phyloP scores from a whole-genome alignment of 2,888 invertebrate species.

The Aphodius granarius region DNA sequence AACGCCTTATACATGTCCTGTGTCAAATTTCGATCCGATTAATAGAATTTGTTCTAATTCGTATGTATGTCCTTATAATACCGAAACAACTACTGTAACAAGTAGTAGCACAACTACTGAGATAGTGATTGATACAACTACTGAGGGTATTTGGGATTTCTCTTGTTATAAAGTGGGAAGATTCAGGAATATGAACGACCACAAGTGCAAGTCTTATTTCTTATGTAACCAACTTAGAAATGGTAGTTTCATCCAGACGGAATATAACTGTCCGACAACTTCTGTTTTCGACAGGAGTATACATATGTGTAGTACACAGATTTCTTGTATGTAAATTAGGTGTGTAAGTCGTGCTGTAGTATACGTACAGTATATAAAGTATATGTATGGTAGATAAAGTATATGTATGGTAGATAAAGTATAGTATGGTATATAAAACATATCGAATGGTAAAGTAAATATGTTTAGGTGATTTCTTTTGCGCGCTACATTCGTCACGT shows the following conservation, averaged over 20 bases:
- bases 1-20: conserved; percentile 38
- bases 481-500: conserved; percentile 4
- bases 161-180: conserved; percentile 48
- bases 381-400: neutral
- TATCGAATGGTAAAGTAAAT: neutral
- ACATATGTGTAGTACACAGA: conserved; percentile 28
- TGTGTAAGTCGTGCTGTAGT: neutral
- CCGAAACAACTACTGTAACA: conserved; percentile 1
- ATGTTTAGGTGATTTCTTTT: conserved; percentile 2
- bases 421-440: neutral
- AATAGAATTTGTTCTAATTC: conserved; percentile 26
- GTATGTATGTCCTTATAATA: conserved; percentile 26
- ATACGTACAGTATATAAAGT: neutral
- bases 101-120: neutral
- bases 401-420: neutral
- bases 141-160: conserved; percentile 17
- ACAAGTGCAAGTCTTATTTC: conserved; percentile 37
- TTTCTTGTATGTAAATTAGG: conserved; percentile 27
- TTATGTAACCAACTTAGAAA: conserved; percentile 34
- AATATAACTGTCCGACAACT: conserved; percentile 33
- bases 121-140: neutral
- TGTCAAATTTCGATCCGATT: conserved; percentile 31
- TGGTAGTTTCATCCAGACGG: conserved; percentile 44
- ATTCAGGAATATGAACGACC: conserved; percentile 51
- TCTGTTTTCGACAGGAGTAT: conserved; percentile 35